Percentiles rank a stretch among this genome's conserved stretches.
phyloP scores from a whole-genome alignment of 2,113 vertebrate genomes.

The Apistogramma diplotaenia region DNA sequence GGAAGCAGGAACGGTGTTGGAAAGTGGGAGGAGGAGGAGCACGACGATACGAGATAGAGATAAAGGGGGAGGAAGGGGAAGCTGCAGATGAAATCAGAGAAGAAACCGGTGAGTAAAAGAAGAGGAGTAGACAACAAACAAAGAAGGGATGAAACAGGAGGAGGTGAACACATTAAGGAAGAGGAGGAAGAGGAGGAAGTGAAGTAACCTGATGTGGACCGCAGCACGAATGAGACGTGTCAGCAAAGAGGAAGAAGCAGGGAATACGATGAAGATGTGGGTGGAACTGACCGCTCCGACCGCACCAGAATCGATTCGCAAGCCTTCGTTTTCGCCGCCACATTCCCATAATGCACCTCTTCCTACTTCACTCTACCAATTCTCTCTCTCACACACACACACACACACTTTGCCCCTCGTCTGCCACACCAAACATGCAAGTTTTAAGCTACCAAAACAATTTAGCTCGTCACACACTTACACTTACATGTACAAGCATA shows the following conservation, averaged over 20 bases:
- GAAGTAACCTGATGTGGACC: background rate
- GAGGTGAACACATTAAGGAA: background rate
- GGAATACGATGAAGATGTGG: background rate
- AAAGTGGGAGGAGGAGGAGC: background rate
- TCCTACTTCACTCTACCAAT: constrained; percentile 18
- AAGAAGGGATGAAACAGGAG: background rate
- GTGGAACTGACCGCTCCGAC: constrained; percentile 18
- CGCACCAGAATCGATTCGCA: constrained; percentile 5
- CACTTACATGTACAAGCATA: constrained; percentile 21
- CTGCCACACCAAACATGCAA: constrained; percentile 28
- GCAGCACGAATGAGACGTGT: background rate
- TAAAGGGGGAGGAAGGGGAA: background rate
- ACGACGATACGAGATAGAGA: background rate
- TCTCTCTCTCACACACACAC: background rate
- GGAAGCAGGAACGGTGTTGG: background rate
- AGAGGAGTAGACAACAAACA: background rate
- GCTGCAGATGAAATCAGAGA: background rate
- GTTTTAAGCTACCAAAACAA: constrained; percentile 49
- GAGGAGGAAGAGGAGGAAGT: background rate
- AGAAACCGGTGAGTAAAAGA: background rate
- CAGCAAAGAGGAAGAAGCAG: background rate
- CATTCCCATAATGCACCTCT: constrained; percentile 22
- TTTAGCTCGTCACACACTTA: constrained; percentile 39
- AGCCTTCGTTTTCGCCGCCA: background rate
- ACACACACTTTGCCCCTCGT: background rate